phyloP scores from a whole-genome alignment of 2,113 vertebrate genomes.

The Cinclus mexicanus region DNA sequence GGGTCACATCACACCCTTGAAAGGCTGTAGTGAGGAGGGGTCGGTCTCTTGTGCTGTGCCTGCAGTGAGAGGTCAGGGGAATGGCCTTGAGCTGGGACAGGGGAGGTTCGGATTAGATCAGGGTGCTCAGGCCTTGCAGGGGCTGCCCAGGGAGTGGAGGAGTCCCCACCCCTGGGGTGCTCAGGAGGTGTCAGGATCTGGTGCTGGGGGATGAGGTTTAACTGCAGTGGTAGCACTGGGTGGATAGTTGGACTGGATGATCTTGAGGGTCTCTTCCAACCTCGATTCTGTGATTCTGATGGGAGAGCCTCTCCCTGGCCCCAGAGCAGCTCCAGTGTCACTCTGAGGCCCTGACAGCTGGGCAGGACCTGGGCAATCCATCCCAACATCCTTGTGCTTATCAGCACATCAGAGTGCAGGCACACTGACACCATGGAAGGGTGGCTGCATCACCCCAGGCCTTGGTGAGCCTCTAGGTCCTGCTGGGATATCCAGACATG shows the following conservation, averaged over 20 bases:
- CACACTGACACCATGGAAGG: background rate
- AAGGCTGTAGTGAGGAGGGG: background rate
- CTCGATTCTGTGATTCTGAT: background rate
- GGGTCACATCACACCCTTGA: background rate
- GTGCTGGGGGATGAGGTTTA: background rate
- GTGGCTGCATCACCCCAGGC: background rate
- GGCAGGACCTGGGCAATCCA: background rate
- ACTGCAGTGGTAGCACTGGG: background rate
- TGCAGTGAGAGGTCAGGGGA: background rate
- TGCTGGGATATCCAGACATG: background rate
- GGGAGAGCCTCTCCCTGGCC: background rate
- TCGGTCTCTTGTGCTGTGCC: rapidly evolving
- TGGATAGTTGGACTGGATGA: background rate
- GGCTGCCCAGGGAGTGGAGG: background rate
- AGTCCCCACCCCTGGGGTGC: rapidly evolving
- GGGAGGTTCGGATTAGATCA: background rate
- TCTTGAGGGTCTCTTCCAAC: background rate
- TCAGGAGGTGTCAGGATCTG: background rate
- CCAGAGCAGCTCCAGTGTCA: background rate
- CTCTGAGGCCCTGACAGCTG: background rate
- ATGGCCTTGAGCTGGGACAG: background rate
- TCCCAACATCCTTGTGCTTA: background rate
- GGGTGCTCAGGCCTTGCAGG: background rate
- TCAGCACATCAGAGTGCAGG: background rate
- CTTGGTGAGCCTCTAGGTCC: rapidly evolving